Percentiles rank a stretch among this genome's conserved stretches.
These are phyloP conservation scores for Patella caerulea DNA, from an alignment of 2,888 invertebrate species.

Conservation along the genomic window DNA sequence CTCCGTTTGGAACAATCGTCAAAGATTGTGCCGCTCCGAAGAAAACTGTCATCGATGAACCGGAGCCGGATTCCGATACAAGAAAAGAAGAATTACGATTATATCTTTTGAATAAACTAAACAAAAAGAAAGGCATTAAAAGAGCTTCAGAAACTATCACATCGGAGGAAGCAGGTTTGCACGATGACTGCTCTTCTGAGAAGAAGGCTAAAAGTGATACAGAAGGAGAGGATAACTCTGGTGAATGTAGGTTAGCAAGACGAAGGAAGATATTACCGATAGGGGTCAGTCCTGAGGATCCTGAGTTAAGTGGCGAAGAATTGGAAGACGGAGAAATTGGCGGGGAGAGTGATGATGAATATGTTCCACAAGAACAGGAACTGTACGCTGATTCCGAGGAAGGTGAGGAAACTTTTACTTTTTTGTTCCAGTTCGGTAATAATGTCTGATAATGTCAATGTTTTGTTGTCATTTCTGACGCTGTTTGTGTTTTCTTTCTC, in stretches of 20 bases:
- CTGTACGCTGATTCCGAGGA: conserved; percentile 23
- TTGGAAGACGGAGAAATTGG: conserved; percentile 34
- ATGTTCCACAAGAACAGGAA: conserved; percentile 51
- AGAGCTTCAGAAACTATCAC: conserved; percentile 5
- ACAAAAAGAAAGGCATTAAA: conserved; percentile 10
- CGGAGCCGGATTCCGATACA: neutral
- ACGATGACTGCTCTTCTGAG: neutral
- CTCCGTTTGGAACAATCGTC: conserved; percentile 76
- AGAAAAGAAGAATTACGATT: neutral
- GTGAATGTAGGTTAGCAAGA: neutral
- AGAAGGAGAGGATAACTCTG: neutral
- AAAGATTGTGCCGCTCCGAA: conserved; percentile 23
- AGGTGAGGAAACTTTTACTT: conserved; percentile 17
- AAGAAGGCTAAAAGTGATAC: conserved; percentile 2
- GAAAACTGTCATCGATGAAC: neutral
- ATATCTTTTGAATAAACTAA: neutral
- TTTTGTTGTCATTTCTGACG: no score
- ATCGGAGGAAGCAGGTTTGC: neutral
- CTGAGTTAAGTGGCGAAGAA: neutral
- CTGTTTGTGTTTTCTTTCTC: no score
- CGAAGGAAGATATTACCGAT: conserved; percentile 8
- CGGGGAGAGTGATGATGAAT: conserved; percentile 51
- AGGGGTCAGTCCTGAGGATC: neutral
- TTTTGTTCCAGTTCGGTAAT: no score
- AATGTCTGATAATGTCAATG: no score